Percentiles rank a stretch among this genome's conserved stretches.
These are phyloP conservation scores for Drosophila demipolita DNA, from an alignment of 2,888 invertebrate genomes.

Conservation along the genomic window DNA sequence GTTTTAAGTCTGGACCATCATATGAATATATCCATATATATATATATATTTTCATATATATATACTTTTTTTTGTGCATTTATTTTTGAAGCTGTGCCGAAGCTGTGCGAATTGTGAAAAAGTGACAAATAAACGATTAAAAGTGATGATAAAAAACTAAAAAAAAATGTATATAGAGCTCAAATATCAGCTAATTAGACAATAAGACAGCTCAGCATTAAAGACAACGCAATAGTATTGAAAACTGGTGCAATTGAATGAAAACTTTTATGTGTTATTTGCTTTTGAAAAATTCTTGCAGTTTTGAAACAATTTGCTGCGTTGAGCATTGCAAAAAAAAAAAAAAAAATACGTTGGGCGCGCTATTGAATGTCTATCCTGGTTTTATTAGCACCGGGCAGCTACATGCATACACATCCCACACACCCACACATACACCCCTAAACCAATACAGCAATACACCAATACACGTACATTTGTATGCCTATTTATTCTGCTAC, in stretches of 20 bases:
- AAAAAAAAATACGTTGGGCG: conserved; percentile 43
- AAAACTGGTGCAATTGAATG: not conserved
- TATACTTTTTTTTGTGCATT: conserved; percentile 18
- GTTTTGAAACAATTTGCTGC: conserved; percentile 53
- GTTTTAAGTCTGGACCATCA: conserved; percentile 23
- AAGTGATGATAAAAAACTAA: conserved; percentile 10
- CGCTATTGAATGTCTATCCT: conserved; percentile 46
- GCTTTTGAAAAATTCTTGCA: conserved; percentile 3
- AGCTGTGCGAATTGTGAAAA: conserved; percentile 5
- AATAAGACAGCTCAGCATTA: not conserved
- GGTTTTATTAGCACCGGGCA: conserved; percentile 58
- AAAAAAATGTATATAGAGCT: not conserved
- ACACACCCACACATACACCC: conserved; percentile 12
- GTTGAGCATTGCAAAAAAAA: conserved; percentile 26
- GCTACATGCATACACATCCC: conserved; percentile 30
- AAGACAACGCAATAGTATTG: not conserved
- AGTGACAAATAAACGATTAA: conserved; percentile 11
- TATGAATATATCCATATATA: conserved; percentile 4
- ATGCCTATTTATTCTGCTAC: not conserved
- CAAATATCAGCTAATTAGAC: not conserved
- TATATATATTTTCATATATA: not conserved
- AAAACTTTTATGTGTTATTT: not conserved
- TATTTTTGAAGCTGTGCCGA: conserved; percentile 24
- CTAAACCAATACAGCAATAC: conserved; percentile 3
- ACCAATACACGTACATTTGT: conserved; percentile 11